Percentiles rank a stretch among this genome's conserved stretches.
Evolutionary conservation across 2,888 invertebrate species (phyloP).

Genomic region (Luffia ferchaultella): DNA sequence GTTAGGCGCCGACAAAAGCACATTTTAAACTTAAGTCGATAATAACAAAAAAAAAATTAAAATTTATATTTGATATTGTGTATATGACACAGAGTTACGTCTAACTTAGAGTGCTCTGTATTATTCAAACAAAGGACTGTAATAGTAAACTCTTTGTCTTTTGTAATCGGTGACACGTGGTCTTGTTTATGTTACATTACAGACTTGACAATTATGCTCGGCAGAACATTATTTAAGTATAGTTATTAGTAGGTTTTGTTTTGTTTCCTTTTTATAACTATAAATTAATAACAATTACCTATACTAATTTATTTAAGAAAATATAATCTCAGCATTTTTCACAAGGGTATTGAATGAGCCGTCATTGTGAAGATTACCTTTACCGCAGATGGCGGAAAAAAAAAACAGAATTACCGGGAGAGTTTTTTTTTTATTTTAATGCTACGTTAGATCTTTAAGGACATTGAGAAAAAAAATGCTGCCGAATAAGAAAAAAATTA

Average conservation of each 20-base stretch:
- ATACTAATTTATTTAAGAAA: not conserved
- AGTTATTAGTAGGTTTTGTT: not conserved
- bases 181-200: not conserved
- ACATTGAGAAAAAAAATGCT: too few species aligned
- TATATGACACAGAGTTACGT: not conserved
- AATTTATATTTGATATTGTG: not conserved
- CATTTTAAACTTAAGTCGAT: not conserved
- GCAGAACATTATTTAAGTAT: not conserved
- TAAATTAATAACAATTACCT: not conserved
- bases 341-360: not conserved
- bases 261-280: not conserved
- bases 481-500: too few species aligned
- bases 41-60: not conserved
- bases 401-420: too few species aligned
- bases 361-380: too few species aligned
- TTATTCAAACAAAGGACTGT: not conserved
- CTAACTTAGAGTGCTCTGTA: not conserved
- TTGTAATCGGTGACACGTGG: not conserved
- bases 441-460: too few species aligned
- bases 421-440: too few species aligned
- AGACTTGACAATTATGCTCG: not conserved
- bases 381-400: too few species aligned
- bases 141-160: not conserved
- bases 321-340: not conserved
- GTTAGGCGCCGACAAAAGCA: not conserved